Evolutionary conservation across 2,888 invertebrate genomes (phyloP), one percentile per base, ranked within the genome.

Genomic region (Craniophora ligustri): DNA sequence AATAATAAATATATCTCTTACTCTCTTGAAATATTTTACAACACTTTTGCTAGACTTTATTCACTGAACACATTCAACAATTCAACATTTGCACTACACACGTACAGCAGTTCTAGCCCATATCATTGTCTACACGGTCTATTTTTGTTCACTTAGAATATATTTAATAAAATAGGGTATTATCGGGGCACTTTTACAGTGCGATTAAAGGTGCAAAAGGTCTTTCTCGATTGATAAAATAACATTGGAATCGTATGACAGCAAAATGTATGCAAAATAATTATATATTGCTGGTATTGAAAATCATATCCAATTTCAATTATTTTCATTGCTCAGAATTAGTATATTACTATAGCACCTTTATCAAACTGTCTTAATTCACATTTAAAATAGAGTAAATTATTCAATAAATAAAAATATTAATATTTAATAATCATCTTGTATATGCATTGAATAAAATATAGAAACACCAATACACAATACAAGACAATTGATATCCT

Each of bases 81-180:
- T 82, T 82, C 76, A 81, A 83, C 82, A 78, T 81, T 78, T 68
- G 80, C 86, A 87, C 86, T 75, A 63, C 67, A 74, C 72, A 57
- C 64, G 31, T 68, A 31, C 50, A 50, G 58, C 68, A 57, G 67
- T 62, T 60, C 44, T 71, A 67, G 67, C 58, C 68, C 72, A 74
- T 64, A 59, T 64, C 68, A 60, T 67, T 72, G 59, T 69, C 57
- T 64, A 58, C 69, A 65, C 60, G 19, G 30, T 51, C 51, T n/a
- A 42, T 13, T 59, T 68, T 44, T 56, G 58, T 71, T 72, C 60
- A 69, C 62, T 60, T 75, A 72, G 66, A 60, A 49, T 72, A 50
- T 53, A 72, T 72, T 39, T 26, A 67, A 49, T 45, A 49, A 51
- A 56, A 73, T 74, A 73, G 46, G n/a, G 23, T 48, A 41, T 62